These are phyloP conservation scores for Muraenolepis orangiensis DNA, from an alignment of 2,797 vertebrate species.

Conservation along the genomic window DNA sequence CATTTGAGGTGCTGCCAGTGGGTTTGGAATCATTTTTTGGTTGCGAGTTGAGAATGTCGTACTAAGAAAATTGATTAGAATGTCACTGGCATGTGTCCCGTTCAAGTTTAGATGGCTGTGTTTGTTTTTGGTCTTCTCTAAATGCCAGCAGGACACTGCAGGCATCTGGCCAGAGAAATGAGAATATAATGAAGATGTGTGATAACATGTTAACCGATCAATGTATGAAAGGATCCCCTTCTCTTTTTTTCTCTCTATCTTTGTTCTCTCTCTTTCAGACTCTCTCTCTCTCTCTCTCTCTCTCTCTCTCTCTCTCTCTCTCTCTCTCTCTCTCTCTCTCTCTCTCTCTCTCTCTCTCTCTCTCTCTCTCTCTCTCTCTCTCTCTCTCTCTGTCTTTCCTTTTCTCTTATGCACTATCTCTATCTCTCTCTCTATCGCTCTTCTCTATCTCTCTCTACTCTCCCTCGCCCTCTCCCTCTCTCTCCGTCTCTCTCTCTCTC, in stretches of 20 bases:
- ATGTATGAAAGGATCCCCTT: not conserved
- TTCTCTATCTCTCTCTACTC: not conserved
- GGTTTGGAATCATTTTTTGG: not conserved
- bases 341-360: no score
- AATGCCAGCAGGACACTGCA: not conserved
- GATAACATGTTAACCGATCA: not conserved
- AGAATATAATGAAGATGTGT: not conserved
- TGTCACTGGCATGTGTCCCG: not conserved
- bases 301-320: not conserved
- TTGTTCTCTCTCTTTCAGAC: no score
- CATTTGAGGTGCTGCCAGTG: no score
- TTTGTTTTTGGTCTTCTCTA: not conserved
- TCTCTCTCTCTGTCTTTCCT: not conserved
- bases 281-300: no score
- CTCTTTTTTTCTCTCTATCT: no score
- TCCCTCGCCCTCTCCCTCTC: no score
- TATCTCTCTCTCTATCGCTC: not conserved
- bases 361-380: no score
- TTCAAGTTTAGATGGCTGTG: not conserved
- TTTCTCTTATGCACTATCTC: not conserved
- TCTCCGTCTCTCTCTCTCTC: no score
- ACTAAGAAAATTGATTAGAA: not conserved
- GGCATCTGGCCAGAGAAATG: not conserved
- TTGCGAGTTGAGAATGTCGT: not conserved
- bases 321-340: no score